Evolutionary conservation across 2,888 invertebrate genomes (phyloP), one percentile per base, ranked within the genome.

Genomic region (Tipula lateralis): DNA sequence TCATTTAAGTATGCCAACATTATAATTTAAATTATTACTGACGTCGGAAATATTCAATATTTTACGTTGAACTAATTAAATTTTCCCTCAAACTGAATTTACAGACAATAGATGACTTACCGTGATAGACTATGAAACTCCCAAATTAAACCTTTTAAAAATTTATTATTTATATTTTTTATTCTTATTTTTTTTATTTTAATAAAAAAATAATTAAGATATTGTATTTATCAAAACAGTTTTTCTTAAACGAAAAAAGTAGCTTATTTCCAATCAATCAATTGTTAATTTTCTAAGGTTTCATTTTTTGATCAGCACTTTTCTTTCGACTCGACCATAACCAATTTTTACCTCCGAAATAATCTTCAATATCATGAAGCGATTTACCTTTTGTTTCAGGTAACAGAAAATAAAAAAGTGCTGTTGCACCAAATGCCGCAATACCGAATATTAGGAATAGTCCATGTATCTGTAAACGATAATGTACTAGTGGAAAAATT

Each of bases 381-480:
- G 93, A 93, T 85, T 93, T 92, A 44, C 94, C 93, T 88, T 94
- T 95, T 0, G 95, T 95, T 90, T 95, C 95, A 9, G 95, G 95
- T 50, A 95, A 89, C 85, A 94, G 91, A 0, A 95, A 90, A 88
- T 92, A 95, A 85, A 95, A 90, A 84, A 94, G 93, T 1, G 94
- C 84, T 0, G 94, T 93, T 0, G 93, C 93, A 9, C 94, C 86
- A 0, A 93, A 87, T 0, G 95, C 92, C 0, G 94, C 92, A 0
- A 90, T 89, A 0, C 94, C 94, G 87, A 95, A 95, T n/a, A 94
- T 89, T 29, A 92, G 91, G 88, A 95, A 95, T 0, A 95, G 91
- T 2, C 95, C 95, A 0, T 92, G 90, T 87, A 94, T 93, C 13
- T 94, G 94, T 0, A 95, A 89, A 5, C 87, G 87, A 2, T 89